A percentile compares a stretch with the other conserved stretches of the same genome.
Evolutionary conservation across 1,140 invertebrate genomes (phyloP).

Genomic region (Drosophila malerkotliana): DNA sequence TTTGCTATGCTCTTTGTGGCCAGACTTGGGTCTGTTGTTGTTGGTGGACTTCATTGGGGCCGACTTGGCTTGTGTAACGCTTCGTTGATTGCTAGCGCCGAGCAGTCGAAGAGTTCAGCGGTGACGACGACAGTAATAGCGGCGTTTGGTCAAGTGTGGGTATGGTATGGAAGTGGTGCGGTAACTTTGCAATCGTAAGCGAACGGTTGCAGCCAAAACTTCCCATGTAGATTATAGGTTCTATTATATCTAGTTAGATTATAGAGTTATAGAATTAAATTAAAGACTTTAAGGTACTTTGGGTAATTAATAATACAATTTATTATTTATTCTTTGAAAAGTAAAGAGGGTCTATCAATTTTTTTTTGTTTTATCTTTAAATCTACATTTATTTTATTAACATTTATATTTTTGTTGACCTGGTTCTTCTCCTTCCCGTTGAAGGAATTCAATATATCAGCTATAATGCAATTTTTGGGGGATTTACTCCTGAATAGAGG

Average conservation of each 20-base stretch:
- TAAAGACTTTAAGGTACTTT: too few species aligned
- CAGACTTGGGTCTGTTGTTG: slow-evolving; percentile 50
- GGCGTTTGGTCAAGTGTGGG: slow-evolving; percentile 60
- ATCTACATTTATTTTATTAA: too few species aligned
- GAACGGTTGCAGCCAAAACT: slow-evolving; percentile 16
- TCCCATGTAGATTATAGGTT: too few species aligned
- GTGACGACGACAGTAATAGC: slow-evolving; percentile 22
- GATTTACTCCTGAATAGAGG: background rate
- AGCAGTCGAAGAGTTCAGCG: slow-evolving; percentile 40
- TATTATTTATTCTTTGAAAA: too few species aligned
- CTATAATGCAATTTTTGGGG: background rate
- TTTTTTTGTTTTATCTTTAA: too few species aligned
- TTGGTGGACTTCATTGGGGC: slow-evolving; percentile 60
- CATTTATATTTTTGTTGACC: background rate
- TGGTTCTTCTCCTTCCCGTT: background rate
- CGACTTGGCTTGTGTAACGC: slow-evolving; percentile 68
- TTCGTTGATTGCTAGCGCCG: slow-evolving; percentile 53
- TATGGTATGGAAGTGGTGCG: slow-evolving; percentile 32
- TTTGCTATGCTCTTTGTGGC: slow-evolving; percentile 73
- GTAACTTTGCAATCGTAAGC: slow-evolving; percentile 15
- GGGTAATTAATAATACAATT: too few species aligned
- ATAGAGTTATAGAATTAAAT: too few species aligned
- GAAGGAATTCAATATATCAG: background rate
- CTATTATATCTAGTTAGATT: too few species aligned
- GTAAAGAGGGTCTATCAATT: too few species aligned